A percentile compares a stretch with the other conserved stretches of the same genome.
Evolutionary conservation across 2,113 vertebrate genomes (phyloP).

Genomic region (Speoplatyrhinus poulsoni): DNA sequence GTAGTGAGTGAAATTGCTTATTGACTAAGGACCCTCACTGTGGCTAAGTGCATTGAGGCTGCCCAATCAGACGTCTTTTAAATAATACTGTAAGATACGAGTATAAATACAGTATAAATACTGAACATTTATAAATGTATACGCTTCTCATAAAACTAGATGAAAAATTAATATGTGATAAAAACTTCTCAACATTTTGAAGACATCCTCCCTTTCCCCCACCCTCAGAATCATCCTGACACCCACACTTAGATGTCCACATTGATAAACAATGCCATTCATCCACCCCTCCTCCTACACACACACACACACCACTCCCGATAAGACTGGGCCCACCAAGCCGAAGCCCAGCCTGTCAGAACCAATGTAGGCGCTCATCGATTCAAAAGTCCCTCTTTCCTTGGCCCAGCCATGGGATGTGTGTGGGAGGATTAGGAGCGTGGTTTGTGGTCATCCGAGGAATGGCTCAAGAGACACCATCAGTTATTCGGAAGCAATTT

Average conservation of each 20-base stretch:
- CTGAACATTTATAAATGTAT: no score
- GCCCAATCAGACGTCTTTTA: no score
- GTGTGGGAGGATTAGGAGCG: slow-evolving; percentile 26
- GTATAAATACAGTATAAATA: no score
- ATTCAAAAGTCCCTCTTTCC: slow-evolving; percentile 55
- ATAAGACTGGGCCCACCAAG: slow-evolving; percentile 37
- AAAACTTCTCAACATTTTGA: no score
- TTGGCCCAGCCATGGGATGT: slow-evolving; percentile 33
- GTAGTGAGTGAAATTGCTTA: no score
- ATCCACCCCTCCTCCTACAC: background rate
- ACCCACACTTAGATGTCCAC: slow-evolving; percentile 5
- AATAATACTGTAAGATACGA: no score
- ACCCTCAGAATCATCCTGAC: background rate
- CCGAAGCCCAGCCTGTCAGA: slow-evolving; percentile 56
- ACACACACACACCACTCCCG: slow-evolving; percentile 11
- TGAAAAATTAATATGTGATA: no score
- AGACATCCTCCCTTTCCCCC: no score
- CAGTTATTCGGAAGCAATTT: slow-evolving; percentile 59
- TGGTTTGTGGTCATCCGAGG: slow-evolving; percentile 26
- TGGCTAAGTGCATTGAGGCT: no score
- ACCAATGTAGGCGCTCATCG: slow-evolving; percentile 56
- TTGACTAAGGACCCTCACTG: no score
- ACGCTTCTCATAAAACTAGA: no score
- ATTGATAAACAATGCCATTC: slow-evolving; percentile 32
- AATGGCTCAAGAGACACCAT: slow-evolving; percentile 49